phyloP scores from a whole-genome alignment of 2,113 vertebrate genomes.

The Mastomys coucha region DNA sequence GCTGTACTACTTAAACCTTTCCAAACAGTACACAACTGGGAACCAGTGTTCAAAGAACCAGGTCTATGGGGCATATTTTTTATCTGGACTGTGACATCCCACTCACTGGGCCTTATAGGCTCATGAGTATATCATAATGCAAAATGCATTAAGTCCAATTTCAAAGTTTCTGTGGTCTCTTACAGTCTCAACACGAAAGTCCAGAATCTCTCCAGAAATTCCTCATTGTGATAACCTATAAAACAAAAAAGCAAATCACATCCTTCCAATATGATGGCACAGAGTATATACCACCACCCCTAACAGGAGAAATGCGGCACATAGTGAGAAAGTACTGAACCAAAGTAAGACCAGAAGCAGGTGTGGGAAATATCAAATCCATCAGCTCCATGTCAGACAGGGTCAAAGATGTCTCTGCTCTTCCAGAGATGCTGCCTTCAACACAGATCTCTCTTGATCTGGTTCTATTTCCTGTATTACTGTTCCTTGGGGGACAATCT shows the following conservation, averaged over 20 bases:
- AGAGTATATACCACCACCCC: neutral
- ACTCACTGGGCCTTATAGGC: neutral
- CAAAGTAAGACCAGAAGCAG: neutral
- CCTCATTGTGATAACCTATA: neutral
- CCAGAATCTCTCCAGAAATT: neutral
- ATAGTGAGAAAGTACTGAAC: neutral
- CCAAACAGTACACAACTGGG: neutral
- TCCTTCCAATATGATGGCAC: neutral
- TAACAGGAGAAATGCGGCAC: neutral
- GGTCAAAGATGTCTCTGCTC: neutral
- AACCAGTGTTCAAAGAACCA: neutral
- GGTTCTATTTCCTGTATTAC: neutral
- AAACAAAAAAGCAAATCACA: neutral
- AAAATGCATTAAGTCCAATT: neutral
- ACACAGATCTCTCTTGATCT: neutral
- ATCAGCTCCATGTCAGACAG: neutral
- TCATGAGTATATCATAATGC: neutral
- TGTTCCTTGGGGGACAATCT: neutral
- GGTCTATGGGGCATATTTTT: neutral
- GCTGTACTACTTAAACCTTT: neutral
- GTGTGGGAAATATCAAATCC: neutral
- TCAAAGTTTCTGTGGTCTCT: neutral
- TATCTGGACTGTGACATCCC: neutral
- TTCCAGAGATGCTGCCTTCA: neutral
- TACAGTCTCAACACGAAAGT: neutral